These are phyloP conservation scores for Pluvianellus socialis DNA, from an alignment of 2,113 vertebrate species.

Conservation along the genomic window DNA sequence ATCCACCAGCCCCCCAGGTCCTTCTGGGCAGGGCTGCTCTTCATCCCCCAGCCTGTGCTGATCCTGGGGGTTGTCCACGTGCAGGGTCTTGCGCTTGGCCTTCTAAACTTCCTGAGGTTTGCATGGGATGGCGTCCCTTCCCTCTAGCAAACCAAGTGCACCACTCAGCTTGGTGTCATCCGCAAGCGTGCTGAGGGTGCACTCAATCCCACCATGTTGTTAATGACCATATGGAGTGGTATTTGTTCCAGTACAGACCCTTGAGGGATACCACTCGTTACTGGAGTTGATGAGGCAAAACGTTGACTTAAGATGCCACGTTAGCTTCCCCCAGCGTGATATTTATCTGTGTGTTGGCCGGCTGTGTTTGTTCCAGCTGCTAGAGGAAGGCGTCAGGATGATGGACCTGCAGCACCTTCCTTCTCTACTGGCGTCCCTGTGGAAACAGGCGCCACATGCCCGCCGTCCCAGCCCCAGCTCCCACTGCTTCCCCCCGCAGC, in stretches of 20 bases:
- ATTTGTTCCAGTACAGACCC: background rate
- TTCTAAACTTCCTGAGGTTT: no score
- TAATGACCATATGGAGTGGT: background rate
- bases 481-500: background rate
- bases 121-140: background rate
- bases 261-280: background rate
- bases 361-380: background rate
- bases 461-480: fast-evolving
- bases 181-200: background rate
- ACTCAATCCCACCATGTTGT: background rate
- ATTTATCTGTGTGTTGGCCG: background rate
- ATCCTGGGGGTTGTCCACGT: no score
- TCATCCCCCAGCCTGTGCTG: no score
- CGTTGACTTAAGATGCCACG: fast-evolving
- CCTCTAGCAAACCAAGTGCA: background rate
- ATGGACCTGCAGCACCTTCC: background rate
- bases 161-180: background rate
- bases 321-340: background rate
- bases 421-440: background rate
- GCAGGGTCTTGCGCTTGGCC: no score
- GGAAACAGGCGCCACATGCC: fast-evolving
- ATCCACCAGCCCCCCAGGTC: no score
- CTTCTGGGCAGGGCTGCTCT: no score
- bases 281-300: background rate
- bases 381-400: background rate